phyloP scores from a whole-genome alignment of 2,888 invertebrate genomes.

The Dicranocentrus wangi region DNA sequence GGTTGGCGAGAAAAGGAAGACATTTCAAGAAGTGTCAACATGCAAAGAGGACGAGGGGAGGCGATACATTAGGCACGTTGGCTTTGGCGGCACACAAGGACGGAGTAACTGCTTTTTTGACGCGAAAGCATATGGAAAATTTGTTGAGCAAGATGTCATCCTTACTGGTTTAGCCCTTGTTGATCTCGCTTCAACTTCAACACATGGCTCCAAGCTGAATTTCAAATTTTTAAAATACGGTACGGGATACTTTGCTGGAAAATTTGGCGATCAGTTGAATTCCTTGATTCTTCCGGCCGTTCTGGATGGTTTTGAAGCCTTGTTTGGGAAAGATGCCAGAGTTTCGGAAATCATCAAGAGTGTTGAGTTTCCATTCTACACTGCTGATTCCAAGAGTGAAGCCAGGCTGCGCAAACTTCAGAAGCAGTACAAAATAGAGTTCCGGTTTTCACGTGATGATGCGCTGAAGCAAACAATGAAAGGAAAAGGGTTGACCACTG shows the following conservation, averaged over 20 bases:
- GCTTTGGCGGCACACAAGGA: conserved; percentile 14
- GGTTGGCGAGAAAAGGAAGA: conserved; percentile 60
- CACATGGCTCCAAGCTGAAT: too few species aligned
- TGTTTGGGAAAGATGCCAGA: conserved; percentile 38
- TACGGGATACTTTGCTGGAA: conserved; percentile 66
- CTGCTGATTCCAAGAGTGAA: conserved; percentile 6
- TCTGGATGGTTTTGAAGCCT: conserved; percentile 58
- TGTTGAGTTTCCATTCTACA: conserved; percentile 64
- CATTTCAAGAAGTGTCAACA: conserved; percentile 27
- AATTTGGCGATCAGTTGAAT: conserved; percentile 40
- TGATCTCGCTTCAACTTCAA: conserved; percentile 36
- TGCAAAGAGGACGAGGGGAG: not conserved
- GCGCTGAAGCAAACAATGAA: conserved; percentile 58
- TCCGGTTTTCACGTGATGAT: conserved; percentile 50
- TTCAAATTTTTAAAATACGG: conserved; percentile 69
- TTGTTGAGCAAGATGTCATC: conserved; percentile 59
- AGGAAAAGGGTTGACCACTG: conserved; percentile 39
- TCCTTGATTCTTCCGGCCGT: conserved; percentile 50
- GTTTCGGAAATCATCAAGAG: conserved; percentile 36
- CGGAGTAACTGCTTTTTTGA: conserved; percentile 42
- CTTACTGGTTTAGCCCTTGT: conserved; percentile 53
- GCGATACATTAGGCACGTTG: conserved; percentile 39
- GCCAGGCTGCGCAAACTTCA: conserved; percentile 34
- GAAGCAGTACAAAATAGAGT: conserved; percentile 25
- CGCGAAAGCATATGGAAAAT: conserved; percentile 56